Conservation (phyloP, 2,888 invertebrate species). For the Hyles lineata region DNA sequence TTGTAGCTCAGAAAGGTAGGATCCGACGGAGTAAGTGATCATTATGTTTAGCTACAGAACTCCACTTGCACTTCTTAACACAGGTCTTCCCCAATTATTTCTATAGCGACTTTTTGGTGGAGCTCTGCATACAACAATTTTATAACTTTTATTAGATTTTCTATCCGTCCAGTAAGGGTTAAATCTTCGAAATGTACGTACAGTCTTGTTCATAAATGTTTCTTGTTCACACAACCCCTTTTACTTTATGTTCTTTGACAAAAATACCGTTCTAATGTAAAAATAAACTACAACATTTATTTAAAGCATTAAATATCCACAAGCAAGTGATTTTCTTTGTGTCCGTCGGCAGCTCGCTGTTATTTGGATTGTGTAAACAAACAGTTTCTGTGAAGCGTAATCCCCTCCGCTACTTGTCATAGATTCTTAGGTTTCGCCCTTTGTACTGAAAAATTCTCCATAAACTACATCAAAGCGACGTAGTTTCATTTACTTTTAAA, state of each 20-base stretch:
- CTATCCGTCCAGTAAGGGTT: too few species aligned
- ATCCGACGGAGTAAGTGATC: too few species aligned
- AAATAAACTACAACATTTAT: background rate
- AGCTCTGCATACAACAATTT: too few species aligned
- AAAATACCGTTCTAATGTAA: background rate
- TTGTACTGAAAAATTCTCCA: conserved; percentile 51
- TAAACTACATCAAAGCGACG: conserved; percentile 45
- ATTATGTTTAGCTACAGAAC: too few species aligned
- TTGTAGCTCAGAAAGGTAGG: too few species aligned
- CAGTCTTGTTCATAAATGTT: too few species aligned
- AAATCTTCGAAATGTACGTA: too few species aligned
- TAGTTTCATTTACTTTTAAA: conserved; percentile 24
- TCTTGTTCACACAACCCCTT: background rate
- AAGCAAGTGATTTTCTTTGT: conserved; percentile 59
- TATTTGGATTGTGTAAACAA: conserved; percentile 59
- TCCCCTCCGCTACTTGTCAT: conserved; percentile 40
- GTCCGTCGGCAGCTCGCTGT: conserved; percentile 39
- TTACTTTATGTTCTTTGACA: background rate
- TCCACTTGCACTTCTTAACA: too few species aligned
- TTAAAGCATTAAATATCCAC: conserved; percentile 47
- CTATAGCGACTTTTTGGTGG: too few species aligned
- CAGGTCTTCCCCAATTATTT: too few species aligned
- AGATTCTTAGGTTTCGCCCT: conserved; percentile 49
- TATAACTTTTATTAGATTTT: too few species aligned
- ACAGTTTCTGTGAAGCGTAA: conserved; percentile 46